Conservation (phyloP, 2,113 vertebrate genomes). For the Colius striatus region DNA sequence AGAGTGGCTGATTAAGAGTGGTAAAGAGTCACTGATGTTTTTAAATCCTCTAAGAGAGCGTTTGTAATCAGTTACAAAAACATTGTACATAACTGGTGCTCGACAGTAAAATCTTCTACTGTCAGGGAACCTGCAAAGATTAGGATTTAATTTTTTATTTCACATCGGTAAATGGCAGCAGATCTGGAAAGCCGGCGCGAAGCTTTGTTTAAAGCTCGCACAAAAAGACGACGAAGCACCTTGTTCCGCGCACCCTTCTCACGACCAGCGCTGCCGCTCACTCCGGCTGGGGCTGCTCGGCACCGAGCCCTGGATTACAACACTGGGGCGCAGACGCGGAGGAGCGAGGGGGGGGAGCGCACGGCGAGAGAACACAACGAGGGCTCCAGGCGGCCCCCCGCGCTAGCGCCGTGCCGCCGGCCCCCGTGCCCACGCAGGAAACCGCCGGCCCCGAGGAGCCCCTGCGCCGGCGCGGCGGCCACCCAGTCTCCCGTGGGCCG, state of each 20-base stretch:
- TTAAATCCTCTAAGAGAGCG: not conserved
- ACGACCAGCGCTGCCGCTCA: not conserved
- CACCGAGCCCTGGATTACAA: slow-evolving; percentile 21
- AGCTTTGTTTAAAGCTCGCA: not conserved
- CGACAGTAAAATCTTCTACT: not conserved
- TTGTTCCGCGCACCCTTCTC: not conserved
- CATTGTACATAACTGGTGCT: not conserved
- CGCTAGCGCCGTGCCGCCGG: not conserved
- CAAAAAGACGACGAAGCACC: not conserved
- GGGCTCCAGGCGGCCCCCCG: not conserved
- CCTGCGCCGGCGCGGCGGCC: not conserved
- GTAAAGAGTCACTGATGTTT: not conserved
- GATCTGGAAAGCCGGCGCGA: fast-evolving
- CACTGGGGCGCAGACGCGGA: not conserved
- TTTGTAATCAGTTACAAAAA: not conserved
- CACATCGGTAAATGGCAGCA: fast-evolving
- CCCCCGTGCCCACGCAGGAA: not conserved
- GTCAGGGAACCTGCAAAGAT: not conserved
- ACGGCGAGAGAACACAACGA: not conserved
- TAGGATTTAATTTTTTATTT: not conserved
- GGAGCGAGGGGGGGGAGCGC: not conserved
- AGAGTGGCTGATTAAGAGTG: not conserved
- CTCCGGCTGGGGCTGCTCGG: not conserved
- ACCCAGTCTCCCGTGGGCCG: not conserved
- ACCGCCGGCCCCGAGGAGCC: not conserved